Evolutionary conservation across 2,888 invertebrate genomes (phyloP), one percentile per base, ranked within the genome.

Genomic region (Cheilosia pagana): DNA sequence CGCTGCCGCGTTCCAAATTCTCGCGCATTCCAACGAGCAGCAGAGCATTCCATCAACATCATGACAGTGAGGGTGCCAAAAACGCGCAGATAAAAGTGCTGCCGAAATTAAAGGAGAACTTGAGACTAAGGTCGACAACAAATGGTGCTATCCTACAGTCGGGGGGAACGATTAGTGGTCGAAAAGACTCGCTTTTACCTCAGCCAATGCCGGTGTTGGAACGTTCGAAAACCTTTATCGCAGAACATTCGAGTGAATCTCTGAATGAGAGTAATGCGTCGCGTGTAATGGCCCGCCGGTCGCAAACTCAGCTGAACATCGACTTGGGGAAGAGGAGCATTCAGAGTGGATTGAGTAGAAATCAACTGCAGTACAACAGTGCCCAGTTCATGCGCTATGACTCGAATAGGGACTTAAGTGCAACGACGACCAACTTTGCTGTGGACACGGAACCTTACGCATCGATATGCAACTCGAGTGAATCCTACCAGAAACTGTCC

Each of bases 121-220:
- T 88, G 0, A 93, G 94, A 86, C 92, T 97, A 70, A 94, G 96
- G 83, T 94, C 95, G 75, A 97, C 97, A 3, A 95, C 96, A 91
- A 97, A 97, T 92, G 97, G 97, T 63, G 95, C 95, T 88, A 96
- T 96, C 89, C 92, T 97, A 71, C 96, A 96, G 88, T 95, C 95
- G 5, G 96, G 96, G 0, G 97, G 97, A 63, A 97, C 97, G 86
- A 95, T 97, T 90, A 96, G 95, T 88, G 96, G 96, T 4, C 93
- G 96, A 72, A 93, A 93, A 35, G 88, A 88, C 14, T 65, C 62
- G 4, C 23, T 76, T 23, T 31, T 68, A 1, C 57, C 39, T 2
- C 57, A 63, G 19, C 72, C 75, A 10, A 55, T 55, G 12, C 8
- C 72, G 6, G 23, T 3, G 5, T 39, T 88, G 10, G 88, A 88